Percentiles rank a stretch among this genome's conserved stretches.
These are phyloP conservation scores for Phalanger gymnotis DNA, from an alignment of 2,797 vertebrate species.

Conservation along the genomic window DNA sequence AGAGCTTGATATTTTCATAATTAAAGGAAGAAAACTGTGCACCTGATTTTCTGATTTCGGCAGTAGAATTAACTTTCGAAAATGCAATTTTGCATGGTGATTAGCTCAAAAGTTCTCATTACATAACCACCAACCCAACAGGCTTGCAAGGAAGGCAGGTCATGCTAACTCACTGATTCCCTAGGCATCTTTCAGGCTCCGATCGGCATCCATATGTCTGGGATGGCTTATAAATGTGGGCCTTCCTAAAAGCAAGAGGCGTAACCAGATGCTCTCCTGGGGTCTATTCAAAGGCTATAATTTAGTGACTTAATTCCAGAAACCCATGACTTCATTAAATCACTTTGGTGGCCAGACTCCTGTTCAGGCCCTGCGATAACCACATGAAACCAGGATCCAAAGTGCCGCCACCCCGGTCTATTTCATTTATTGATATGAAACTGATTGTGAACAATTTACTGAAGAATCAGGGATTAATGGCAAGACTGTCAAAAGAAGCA, in stretches of 20 bases:
- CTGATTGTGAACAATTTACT: conserved; percentile 73
- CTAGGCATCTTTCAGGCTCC: background rate
- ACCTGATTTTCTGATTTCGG: conserved; percentile 66
- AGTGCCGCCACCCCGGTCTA: conserved; percentile 49
- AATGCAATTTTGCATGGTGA: conserved; percentile 32
- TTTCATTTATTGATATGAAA: conserved; percentile 73
- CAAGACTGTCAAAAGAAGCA: conserved; percentile 66
- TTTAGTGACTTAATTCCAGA: conserved; percentile 69
- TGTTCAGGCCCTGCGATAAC: conserved; percentile 54
- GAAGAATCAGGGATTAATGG: conserved; percentile 64
- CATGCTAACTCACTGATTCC: background rate
- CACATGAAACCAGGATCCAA: conserved; percentile 29
- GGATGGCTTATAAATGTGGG: background rate
- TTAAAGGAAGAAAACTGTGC: conserved; percentile 43
- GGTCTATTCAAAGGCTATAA: conserved; percentile 51
- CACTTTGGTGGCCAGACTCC: conserved; percentile 56
- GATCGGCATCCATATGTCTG: background rate
- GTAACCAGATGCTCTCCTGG: conserved; percentile 35
- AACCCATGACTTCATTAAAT: conserved; percentile 72
- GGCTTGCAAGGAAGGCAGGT: conserved; percentile 7
- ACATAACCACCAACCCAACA: background rate
- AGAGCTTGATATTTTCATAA: conserved; percentile 39
- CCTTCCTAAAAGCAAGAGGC: background rate
- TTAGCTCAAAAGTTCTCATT: conserved; percentile 31
- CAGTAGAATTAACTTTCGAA: conserved; percentile 38